These are phyloP conservation scores for Dolichopus griseipennis DNA, from an alignment of 2,888 invertebrate species.

Conservation along the genomic window DNA sequence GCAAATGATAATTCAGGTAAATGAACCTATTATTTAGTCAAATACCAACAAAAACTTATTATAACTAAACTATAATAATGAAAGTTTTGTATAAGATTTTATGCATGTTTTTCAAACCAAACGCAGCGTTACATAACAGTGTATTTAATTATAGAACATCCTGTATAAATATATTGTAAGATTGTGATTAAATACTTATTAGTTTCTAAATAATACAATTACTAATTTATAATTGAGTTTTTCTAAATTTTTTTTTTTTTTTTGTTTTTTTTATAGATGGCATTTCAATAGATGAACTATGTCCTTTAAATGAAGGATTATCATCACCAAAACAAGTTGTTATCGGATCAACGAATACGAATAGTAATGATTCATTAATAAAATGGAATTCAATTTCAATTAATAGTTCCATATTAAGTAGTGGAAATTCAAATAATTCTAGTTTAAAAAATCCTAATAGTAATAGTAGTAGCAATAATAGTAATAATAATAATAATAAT, in stretches of 20 bases:
- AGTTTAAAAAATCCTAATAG: neutral
- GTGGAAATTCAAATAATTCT: neutral
- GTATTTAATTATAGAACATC: too few relatives aligned
- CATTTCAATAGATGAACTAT: constrained; percentile 38
- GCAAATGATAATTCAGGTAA: too few relatives aligned
- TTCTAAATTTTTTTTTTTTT: neutral
- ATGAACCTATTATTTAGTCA: too few relatives aligned
- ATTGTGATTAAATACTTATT: too few relatives aligned
- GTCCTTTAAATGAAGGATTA: constrained; percentile 28
- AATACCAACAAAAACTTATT: too few relatives aligned
- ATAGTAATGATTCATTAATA: constrained; percentile 15
- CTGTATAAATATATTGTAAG: too few relatives aligned
- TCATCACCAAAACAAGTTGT: constrained; percentile 31
- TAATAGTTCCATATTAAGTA: neutral
- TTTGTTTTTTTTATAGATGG: constrained; percentile 31
- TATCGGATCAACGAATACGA: constrained; percentile 34
- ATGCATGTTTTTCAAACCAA: too few relatives aligned
- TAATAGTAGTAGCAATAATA: constrained; percentile 1
- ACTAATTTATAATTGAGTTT: too few relatives aligned
- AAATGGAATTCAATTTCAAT: neutral
- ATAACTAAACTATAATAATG: too few relatives aligned
- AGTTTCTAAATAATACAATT: too few relatives aligned
- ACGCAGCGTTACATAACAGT: too few relatives aligned
- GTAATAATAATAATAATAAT: neutral
- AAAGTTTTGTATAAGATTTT: too few relatives aligned